These are phyloP conservation scores for Clarias gariepinus DNA, from an alignment of 2,113 vertebrate genomes.

Conservation along the genomic window DNA sequence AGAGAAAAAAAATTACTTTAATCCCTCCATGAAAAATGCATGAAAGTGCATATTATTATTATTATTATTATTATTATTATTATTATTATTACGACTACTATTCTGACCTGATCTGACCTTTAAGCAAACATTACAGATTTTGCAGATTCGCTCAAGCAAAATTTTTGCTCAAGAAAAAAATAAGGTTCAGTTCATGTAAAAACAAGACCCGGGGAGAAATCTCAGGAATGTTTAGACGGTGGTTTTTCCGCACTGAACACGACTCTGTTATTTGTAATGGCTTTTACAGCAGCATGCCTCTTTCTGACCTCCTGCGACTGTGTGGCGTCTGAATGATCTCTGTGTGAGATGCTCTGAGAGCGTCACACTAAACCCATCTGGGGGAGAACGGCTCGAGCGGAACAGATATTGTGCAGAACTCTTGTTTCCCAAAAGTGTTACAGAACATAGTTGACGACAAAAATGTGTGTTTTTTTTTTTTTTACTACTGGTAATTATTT, in stretches of 20 bases:
- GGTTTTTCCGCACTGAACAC: background rate
- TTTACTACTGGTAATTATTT: background rate
- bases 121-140: background rate
- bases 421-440: too few species aligned
- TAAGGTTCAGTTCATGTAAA: background rate
- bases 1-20: background rate
- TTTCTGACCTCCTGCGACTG: constrained; percentile 65
- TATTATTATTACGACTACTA: background rate
- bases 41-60: background rate
- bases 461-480: too few species aligned
- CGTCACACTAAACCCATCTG: background rate
- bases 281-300: constrained; percentile 62
- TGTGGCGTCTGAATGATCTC: constrained; percentile 69
- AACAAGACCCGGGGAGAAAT: background rate
- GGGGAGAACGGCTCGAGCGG: background rate
- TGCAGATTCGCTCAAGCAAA: too few species aligned
- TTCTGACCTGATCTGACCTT: background rate
- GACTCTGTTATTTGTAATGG: constrained; percentile 53
- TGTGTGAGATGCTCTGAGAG: constrained; percentile 41
- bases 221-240: background rate
- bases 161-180: too few species aligned
- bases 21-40: background rate
- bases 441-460: background rate
- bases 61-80: too few species aligned
- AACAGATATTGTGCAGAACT: background rate